These are phyloP conservation scores for Leptestheria dahalacensis DNA, from an alignment of 1,140 invertebrate genomes.

Conservation along the genomic window DNA sequence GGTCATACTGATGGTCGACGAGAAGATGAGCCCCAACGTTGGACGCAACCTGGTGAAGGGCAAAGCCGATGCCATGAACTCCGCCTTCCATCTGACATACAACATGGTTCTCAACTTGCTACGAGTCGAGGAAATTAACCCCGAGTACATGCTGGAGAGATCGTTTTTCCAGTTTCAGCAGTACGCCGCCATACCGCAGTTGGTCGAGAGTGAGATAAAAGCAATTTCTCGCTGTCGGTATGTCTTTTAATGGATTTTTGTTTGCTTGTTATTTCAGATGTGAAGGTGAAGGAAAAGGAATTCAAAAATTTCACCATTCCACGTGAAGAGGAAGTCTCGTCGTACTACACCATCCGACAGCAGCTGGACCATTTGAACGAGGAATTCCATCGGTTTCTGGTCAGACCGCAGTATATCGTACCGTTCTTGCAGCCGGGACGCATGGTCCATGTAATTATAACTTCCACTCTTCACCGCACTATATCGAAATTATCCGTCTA, in stretches of 20 bases:
- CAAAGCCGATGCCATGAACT: slow-evolving; percentile 88
- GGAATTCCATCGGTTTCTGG: slow-evolving; percentile 63
- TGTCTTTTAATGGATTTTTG: not conserved
- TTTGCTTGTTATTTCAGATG: slow-evolving; percentile 37
- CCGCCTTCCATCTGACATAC: slow-evolving; percentile 97
- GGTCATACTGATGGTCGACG: slow-evolving; percentile 96
- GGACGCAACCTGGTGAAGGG: slow-evolving; percentile 83
- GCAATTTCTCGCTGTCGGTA: slow-evolving; percentile 6
- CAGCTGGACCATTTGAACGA: slow-evolving; percentile 56
- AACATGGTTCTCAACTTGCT: slow-evolving; percentile 98
- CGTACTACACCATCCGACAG: slow-evolving; percentile 70
- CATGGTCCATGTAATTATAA: slow-evolving; percentile 68
- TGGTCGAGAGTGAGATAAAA: slow-evolving; percentile 34
- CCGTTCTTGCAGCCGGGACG: slow-evolving; percentile 90
- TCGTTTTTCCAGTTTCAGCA: slow-evolving; percentile 99
- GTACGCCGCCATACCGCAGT: slow-evolving; percentile 77
- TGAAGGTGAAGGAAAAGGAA: slow-evolving; percentile 50
- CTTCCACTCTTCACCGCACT: too few species aligned
- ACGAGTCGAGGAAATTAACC: slow-evolving; percentile 96
- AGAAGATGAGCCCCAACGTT: slow-evolving; percentile 75
- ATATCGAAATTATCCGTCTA: too few species aligned
- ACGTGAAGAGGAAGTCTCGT: slow-evolving; percentile 58
- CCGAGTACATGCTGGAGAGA: slow-evolving; percentile 96
- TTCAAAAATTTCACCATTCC: slow-evolving; percentile 46
- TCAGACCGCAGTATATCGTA: slow-evolving; percentile 71